phyloP scores from a whole-genome alignment of 2,797 vertebrate genomes.

The Tinamus major region DNA sequence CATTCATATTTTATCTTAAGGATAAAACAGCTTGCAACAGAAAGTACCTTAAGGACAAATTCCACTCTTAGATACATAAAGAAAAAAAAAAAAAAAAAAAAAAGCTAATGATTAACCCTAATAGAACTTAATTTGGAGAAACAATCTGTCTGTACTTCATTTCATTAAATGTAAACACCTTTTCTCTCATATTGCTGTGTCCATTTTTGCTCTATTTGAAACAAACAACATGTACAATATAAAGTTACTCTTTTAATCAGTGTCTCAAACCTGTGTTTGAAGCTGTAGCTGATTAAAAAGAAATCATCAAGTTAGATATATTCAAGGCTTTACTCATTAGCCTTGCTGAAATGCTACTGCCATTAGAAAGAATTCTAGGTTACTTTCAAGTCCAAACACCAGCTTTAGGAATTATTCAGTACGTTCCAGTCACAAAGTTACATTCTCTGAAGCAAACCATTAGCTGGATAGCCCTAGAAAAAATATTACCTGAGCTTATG shows the following conservation, averaged over 20 bases:
- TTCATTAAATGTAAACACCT: constrained; percentile 45
- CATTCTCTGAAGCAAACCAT: neutral
- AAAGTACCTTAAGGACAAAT: constrained; percentile 51
- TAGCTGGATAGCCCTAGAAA: neutral
- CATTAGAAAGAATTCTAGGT: neutral
- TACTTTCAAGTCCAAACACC: neutral
- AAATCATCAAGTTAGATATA: neutral
- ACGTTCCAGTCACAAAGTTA: neutral
- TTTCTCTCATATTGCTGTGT: constrained; percentile 9
- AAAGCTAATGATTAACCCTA: constrained; percentile 35
- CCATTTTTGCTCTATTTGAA: neutral
- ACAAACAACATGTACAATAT: neutral
- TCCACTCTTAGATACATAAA: constrained; percentile 9
- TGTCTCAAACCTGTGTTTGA: constrained; percentile 37
- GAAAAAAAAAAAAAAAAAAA: neutral
- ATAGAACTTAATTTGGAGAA: constrained; percentile 28
- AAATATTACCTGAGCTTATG: neutral
- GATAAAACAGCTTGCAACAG: constrained; percentile 20
- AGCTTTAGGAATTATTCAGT: neutral
- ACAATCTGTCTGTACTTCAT: neutral
- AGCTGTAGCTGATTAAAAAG: constrained; percentile 16
- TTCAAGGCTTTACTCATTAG: constrained; percentile 23
- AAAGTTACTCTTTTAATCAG: constrained; percentile 37
- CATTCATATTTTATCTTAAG: constrained; percentile 7
- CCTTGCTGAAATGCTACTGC: neutral